These are phyloP conservation scores for Nineta flava DNA, from an alignment of 2,888 invertebrate genomes.

Conservation along the genomic window DNA sequence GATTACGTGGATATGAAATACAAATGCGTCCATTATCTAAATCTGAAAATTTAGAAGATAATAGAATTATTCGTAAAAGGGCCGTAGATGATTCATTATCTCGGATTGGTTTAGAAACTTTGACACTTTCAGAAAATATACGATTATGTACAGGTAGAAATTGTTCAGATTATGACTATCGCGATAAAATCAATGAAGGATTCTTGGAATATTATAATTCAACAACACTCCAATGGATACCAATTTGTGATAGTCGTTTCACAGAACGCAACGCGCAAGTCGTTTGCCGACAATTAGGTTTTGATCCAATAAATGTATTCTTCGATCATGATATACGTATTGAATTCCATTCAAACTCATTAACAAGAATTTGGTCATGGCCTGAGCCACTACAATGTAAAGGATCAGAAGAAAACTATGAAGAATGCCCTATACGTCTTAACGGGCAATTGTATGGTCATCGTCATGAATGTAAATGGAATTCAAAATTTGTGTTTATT, in stretches of 20 bases:
- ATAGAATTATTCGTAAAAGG: slow-evolving; percentile 28
- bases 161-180: slow-evolving; percentile 40
- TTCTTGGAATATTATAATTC: slow-evolving; percentile 90
- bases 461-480: slow-evolving; percentile 74
- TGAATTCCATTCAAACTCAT: slow-evolving; percentile 76
- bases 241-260: slow-evolving; percentile 89
- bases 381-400: slow-evolving; percentile 80
- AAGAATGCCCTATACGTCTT: slow-evolving; percentile 72
- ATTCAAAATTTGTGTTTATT: slow-evolving; percentile 83
- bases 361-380: slow-evolving; percentile 85
- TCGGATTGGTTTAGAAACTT: slow-evolving; percentile 37
- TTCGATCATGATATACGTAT: slow-evolving; percentile 73
- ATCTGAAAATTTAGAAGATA: slow-evolving; percentile 25
- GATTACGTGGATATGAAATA: slow-evolving; percentile 58
- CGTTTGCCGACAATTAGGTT: slow-evolving; percentile 84
- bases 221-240: slow-evolving; percentile 92
- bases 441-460: slow-evolving; percentile 83
- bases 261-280: slow-evolving; percentile 95
- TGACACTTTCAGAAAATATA: slow-evolving; percentile 44
- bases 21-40: slow-evolving; percentile 50
- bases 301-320: slow-evolving; percentile 75
- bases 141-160: slow-evolving; percentile 64
- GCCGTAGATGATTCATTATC: slow-evolving; percentile 12
- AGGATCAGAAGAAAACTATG: slow-evolving; percentile 58
- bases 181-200: slow-evolving; percentile 50